Conservation (phyloP, 2,113 vertebrate genomes). For the Conger conger region DNA sequence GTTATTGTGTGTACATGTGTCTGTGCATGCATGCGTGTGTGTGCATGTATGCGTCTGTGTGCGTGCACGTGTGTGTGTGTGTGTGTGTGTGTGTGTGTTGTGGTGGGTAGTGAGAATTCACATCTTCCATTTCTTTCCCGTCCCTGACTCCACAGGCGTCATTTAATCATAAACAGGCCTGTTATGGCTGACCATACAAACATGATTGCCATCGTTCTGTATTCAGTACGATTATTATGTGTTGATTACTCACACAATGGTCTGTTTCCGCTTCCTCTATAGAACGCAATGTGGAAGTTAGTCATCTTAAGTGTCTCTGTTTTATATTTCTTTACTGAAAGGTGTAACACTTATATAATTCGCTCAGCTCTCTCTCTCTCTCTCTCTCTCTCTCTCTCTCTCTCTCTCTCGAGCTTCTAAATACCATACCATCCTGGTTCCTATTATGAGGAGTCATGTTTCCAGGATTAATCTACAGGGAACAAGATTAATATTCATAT, state of each 20-base stretch:
- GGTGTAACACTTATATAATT: neutral
- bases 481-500: conserved; percentile 46
- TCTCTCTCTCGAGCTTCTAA: neutral
- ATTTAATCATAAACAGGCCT: neutral
- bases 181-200: conserved; percentile 3
- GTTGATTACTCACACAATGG: neutral
- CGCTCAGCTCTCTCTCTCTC: neutral
- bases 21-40: neutral
- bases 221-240: neutral
- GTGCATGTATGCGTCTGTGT: no score
- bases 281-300: neutral
- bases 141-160: neutral
- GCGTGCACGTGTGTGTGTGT: no score
- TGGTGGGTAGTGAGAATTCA: neutral
- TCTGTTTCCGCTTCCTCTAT: neutral
- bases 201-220: neutral
- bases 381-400: no score
- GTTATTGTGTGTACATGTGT: no score
- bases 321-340: neutral
- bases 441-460: conserved; percentile 53
- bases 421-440: neutral
- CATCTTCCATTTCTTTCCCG: neutral
- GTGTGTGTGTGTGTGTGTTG: neutral
- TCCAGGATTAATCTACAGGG: conserved; percentile 52
- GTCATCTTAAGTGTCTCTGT: neutral